A percentile compares a stretch with the other conserved stretches of the same genome.
These are phyloP conservation scores for Drosophila chauvacae DNA, from an alignment of 1,140 invertebrate species.

Conservation along the genomic window DNA sequence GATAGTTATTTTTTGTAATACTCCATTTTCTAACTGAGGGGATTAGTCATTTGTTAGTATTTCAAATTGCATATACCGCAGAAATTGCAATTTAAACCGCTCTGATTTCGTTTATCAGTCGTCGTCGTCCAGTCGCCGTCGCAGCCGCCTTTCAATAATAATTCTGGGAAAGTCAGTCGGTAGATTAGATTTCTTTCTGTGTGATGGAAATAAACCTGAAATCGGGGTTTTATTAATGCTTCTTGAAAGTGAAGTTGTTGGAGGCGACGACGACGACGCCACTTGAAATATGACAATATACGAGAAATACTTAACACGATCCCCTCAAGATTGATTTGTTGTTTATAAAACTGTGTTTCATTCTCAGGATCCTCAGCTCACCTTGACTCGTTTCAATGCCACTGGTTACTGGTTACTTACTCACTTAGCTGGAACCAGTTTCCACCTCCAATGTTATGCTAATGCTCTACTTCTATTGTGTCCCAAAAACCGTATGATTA, in stretches of 20 bases:
- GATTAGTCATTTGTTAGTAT: not conserved
- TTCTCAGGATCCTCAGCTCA: not conserved
- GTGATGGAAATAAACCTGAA: slow-evolving; percentile 10
- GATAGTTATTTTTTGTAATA: not conserved
- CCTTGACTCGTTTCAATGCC: slow-evolving; percentile 29
- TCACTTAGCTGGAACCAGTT: slow-evolving; percentile 11
- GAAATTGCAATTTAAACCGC: slow-evolving; percentile 6
- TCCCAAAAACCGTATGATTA: not conserved
- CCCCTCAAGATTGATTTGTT: not conserved
- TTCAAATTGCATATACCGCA: not conserved
- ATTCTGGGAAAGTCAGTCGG: slow-evolving; percentile 14
- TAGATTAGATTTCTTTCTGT: slow-evolving; percentile 20
- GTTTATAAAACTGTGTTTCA: not conserved
- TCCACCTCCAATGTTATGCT: slow-evolving; percentile 11
- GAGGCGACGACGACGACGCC: not conserved
- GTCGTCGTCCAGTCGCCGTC: not conserved
- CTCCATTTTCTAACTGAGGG: not conserved
- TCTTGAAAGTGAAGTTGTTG: slow-evolving; percentile 7
- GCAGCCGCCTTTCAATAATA: slow-evolving; percentile 4
- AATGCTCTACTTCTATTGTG: slow-evolving; percentile 10
- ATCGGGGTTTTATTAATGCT: slow-evolving; percentile 4
- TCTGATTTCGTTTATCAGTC: slow-evolving; percentile 18
- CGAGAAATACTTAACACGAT: not conserved
- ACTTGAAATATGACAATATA: slow-evolving; percentile 2
- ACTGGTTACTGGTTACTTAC: not conserved